Conservation (phyloP, 2,888 invertebrate species). For the Drosophila dives region DNA sequence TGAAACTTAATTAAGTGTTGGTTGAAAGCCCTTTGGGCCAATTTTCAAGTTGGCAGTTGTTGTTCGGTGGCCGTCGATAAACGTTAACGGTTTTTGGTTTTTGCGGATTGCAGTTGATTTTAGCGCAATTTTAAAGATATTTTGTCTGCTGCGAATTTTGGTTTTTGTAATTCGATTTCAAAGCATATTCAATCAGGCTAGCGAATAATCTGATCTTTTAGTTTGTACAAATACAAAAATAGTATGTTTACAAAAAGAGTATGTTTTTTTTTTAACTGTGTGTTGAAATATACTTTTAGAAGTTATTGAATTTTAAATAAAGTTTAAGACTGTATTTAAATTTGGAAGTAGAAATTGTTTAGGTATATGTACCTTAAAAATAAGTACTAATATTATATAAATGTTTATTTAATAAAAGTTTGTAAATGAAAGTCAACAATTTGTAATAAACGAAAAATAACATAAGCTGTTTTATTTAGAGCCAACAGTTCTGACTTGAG, state of each 20-base stretch:
- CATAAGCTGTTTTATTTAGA: too few species aligned
- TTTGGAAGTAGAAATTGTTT: not conserved
- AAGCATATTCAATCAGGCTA: not conserved
- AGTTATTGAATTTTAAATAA: not conserved
- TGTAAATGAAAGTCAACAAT: too few species aligned
- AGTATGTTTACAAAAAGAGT: not conserved
- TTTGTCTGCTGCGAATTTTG: not conserved
- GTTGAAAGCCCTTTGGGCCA: constrained; percentile 37
- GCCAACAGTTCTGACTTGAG: too few species aligned
- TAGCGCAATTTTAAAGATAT: not conserved
- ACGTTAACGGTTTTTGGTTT: constrained; percentile 55
- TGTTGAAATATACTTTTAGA: not conserved
- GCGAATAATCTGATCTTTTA: not conserved
- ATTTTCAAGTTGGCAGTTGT: constrained; percentile 28
- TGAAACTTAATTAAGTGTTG: constrained; percentile 73
- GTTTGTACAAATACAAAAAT: not conserved
- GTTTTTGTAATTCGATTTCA: not conserved
- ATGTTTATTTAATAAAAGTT: too few species aligned
- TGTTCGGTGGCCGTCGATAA: constrained; percentile 48
- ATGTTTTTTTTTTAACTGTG: too few species aligned
- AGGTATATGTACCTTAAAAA: too few species aligned
- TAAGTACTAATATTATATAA: too few species aligned
- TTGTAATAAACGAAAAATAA: too few species aligned
- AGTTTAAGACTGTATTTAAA: too few species aligned
- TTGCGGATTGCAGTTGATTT: constrained; percentile 44